Percentiles rank a stretch among this genome's conserved stretches.
Conservation (phyloP, 2,888 invertebrate species). For the Caenorhabditis sinica region DNA sequence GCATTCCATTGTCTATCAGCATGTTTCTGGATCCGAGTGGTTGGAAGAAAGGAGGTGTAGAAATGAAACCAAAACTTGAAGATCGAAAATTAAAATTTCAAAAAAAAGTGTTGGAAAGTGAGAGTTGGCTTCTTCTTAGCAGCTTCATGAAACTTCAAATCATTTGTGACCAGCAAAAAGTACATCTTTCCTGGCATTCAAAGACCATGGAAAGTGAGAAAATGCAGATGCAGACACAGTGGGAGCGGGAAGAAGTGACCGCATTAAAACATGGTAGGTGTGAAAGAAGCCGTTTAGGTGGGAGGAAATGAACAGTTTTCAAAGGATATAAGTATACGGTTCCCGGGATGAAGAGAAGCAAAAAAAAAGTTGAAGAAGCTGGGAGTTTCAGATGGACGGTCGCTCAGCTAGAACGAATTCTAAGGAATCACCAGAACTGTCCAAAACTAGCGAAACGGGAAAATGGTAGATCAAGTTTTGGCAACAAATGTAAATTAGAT, state of each 20-base stretch:
- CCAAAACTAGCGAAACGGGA: not conserved
- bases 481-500: not conserved
- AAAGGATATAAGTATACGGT: conserved; percentile 36
- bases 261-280: conserved; percentile 44
- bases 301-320: conserved; percentile 45
- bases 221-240: conserved; percentile 31
- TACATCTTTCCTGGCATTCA: conserved; percentile 21
- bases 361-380: conserved; percentile 1
- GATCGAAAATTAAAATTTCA: conserved; percentile 31
- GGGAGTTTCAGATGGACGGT: conserved; percentile 26
- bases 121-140: too few relatives aligned
- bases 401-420: conserved; percentile 27
- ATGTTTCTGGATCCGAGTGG: conserved; percentile 39
- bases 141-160: not conserved
- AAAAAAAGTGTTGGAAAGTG: conserved; percentile 3
- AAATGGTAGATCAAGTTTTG: conserved; percentile 27
- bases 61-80: conserved; percentile 34
- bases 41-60: not conserved
- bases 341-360: not conserved
- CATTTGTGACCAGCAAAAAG: conserved; percentile 3
- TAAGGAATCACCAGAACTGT: not conserved
- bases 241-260: conserved; percentile 32
- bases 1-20: conserved; percentile 30
- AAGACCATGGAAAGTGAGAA: conserved; percentile 23
- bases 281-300: conserved; percentile 36